Conservation (phyloP, 2,113 vertebrate species). For the Drymodes brunneopygia region DNA sequence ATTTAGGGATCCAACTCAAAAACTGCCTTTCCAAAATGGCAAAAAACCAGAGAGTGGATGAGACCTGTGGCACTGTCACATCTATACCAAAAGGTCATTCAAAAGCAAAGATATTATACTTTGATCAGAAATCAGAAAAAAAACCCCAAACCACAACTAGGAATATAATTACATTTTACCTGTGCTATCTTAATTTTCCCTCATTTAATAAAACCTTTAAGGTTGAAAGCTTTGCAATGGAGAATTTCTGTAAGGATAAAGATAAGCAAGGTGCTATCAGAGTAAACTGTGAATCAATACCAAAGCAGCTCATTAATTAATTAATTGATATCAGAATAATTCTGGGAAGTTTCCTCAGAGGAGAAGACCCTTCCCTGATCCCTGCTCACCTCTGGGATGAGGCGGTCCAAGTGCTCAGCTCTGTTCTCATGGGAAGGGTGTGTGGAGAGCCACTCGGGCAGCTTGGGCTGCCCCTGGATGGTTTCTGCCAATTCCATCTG, state of each 20-base stretch:
- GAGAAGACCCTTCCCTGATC: not conserved
- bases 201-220: not conserved
- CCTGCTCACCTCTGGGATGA: constrained; percentile 86
- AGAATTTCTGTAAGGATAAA: not conserved
- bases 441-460: constrained; percentile 93
- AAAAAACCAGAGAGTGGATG: not conserved
- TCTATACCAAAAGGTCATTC: not conserved
- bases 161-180: not conserved
- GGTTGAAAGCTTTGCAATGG: not conserved
- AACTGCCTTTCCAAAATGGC: not conserved
- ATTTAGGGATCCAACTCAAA: not conserved
- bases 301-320: not conserved
- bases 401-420: constrained; percentile 79
- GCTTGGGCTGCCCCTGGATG: constrained; percentile 66
- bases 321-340: not conserved
- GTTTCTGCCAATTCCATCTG: constrained; percentile 84
- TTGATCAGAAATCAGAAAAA: not conserved
- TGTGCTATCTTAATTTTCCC: not conserved
- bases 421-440: constrained; percentile 91
- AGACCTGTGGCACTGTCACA: not conserved
- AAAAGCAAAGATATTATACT: not conserved
- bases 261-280: not conserved
- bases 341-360: not conserved
- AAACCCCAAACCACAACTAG: not conserved
- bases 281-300: not conserved